A percentile compares a stretch with the other conserved stretches of the same genome.
Conservation (phyloP, 2,888 invertebrate species). For the Drosophila multiciliata region DNA sequence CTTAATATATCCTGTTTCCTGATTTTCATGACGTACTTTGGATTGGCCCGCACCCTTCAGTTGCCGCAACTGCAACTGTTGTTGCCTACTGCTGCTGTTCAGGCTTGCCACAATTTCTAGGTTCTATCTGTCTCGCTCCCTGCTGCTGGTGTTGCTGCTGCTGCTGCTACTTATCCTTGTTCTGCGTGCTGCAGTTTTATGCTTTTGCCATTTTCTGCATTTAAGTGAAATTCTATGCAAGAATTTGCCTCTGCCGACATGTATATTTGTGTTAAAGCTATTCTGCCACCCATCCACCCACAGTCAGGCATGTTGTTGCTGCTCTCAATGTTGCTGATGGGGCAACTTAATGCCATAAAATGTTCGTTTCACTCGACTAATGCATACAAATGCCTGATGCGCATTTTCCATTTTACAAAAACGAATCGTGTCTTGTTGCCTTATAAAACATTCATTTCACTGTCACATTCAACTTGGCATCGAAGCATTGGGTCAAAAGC, state of each 20-base stretch:
- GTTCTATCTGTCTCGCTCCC: conserved; percentile 22
- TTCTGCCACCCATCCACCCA: conserved; percentile 36
- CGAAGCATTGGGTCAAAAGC: conserved; percentile 8
- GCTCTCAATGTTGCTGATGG: conserved; percentile 12
- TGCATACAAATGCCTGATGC: conserved; percentile 78
- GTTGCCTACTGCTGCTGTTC: conserved; percentile 16
- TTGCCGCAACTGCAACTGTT: conserved; percentile 15
- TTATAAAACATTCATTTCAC: conserved; percentile 69
- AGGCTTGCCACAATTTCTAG: conserved; percentile 65
- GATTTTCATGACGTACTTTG: conserved; percentile 78
- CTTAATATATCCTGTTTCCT: conserved; percentile 80
- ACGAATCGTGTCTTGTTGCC: conserved; percentile 48
- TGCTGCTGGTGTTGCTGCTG: conserved; percentile 5
- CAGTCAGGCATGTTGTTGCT: conserved; percentile 1
- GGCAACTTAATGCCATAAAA: conserved; percentile 73
- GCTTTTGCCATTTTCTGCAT: conserved; percentile 77
- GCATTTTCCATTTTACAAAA: conserved; percentile 73
- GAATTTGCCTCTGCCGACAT: conserved; percentile 76
- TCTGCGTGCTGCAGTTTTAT: conserved; percentile 56
- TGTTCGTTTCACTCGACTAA: conserved; percentile 77
- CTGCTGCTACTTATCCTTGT: conserved; percentile 29
- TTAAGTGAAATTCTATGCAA: conserved; percentile 80
- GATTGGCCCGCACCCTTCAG: conserved; percentile 39
- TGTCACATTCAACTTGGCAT: conserved; percentile 45
- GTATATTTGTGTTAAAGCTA: conserved; percentile 79